Percentiles rank a stretch among this genome's conserved stretches.
Evolutionary conservation across 1,140 invertebrate genomes (phyloP).

Genomic region (Macrocentrus cingulum): DNA sequence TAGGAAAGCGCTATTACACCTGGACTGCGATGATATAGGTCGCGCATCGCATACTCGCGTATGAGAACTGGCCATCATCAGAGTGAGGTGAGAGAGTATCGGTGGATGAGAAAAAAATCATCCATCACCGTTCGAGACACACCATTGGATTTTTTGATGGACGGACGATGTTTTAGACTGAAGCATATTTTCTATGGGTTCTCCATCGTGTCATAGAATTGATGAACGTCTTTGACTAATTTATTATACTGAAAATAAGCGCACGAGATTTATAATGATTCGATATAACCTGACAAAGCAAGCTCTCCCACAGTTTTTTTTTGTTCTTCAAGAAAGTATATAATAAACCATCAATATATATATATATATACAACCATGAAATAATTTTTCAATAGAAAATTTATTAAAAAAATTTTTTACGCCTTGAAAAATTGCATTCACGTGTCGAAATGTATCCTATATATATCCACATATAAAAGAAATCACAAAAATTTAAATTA

Average conservation of each 20-base stretch:
- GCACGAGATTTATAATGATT: slow-evolving; percentile 52
- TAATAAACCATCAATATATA: neutral
- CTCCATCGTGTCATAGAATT: slow-evolving; percentile 47
- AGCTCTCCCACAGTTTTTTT: neutral
- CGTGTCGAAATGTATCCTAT: no score
- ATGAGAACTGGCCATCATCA: no score
- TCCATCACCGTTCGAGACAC: slow-evolving; percentile 44
- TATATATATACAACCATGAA: neutral
- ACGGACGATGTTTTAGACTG: slow-evolving; percentile 45
- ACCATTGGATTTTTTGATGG: slow-evolving; percentile 38
- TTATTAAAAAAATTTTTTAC: neutral
- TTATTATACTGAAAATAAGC: slow-evolving; percentile 50
- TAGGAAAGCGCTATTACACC: no score
- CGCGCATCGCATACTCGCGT: no score
- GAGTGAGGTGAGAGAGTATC: slow-evolving; percentile 10
- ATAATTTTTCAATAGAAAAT: no score
- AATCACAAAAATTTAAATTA: no score
- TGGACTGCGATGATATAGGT: no score
- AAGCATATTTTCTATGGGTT: slow-evolving; percentile 47
- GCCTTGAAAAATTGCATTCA: neutral
- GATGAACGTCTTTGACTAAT: slow-evolving; percentile 57
- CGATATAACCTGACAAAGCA: slow-evolving; percentile 12
- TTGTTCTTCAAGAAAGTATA: slow-evolving; percentile 18
- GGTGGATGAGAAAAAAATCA: slow-evolving; percentile 48
- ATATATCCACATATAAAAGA: no score